Base-by-base conservation (phyloP, 2,888 invertebrate species). In the Zygaena filipendulae region DNA sequence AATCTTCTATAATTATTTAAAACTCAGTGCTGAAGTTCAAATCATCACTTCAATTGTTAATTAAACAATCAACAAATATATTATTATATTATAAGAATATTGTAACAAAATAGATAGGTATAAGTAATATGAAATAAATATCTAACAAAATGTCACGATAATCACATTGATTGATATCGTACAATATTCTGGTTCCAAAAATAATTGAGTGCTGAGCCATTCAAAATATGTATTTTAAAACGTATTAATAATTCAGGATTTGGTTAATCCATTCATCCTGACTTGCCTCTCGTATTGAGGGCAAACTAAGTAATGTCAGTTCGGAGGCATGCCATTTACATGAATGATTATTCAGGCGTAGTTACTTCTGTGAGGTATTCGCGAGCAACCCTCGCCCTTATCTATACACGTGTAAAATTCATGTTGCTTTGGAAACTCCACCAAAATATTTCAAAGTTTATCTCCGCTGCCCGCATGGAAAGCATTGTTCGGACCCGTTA, bases 321-420 rank as follows among this genome's bases (percentile, higher is more conserved):
- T 59, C 57, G 46, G 52, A 59, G 58, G 61, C 59, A 62, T 59
- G 54, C 56, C 59, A 69, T 71, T 70, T 71, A 67, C 68, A 71
- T 70, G 63, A 69, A 64, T 69, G 64, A 68, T 69, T 67, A 67
- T 68, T 64, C 59, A 54, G 46, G 39, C 47, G 43, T 44, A 47
- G 41, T 44, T 37, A 40, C 38, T 23, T 27, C 29, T 26, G 14
- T 30, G 40, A 29, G 33, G 25, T 29, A 33, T 25, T 20, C 26
- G 23, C 45, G 32, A 32, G 32, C 49, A 37, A 59, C 48, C 54
- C 45, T 42, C 32, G 35, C 19, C 48, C 44, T 38, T 59, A 50
- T 43, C 27, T 25, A 33, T 36, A 32, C 22, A 27, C 8, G 0
- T 13, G 29, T 49, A 55, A 34, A 48, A 58, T 39, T 42, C 37